These are phyloP conservation scores for Drosophila pseudoobscura DNA, from an alignment of 1,140 invertebrate genomes.

Conservation along the genomic window DNA sequence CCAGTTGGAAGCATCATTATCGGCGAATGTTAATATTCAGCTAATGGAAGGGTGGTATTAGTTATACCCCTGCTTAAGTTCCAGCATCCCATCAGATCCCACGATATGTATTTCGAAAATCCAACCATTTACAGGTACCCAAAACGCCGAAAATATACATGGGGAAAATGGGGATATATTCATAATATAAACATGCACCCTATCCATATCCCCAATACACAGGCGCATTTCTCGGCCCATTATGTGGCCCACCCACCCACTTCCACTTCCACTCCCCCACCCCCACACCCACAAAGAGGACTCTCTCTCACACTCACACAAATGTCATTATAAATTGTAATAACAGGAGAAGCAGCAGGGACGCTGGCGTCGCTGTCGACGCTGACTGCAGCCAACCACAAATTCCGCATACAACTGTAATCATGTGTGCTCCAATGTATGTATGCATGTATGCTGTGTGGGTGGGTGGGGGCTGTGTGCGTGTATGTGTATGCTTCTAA, in stretches of 20 bases:
- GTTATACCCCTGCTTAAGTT: no score
- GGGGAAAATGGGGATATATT: slow-evolving; percentile 56
- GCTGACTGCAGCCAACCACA: slow-evolving; percentile 69
- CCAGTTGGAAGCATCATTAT: no score
- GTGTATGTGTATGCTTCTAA: slow-evolving; percentile 51
- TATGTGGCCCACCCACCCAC: slow-evolving; percentile 34
- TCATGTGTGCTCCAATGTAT: slow-evolving; percentile 74
- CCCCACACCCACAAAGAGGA: slow-evolving; percentile 26
- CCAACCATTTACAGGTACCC: no score
- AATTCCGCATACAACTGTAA: slow-evolving; percentile 82
- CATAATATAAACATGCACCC: slow-evolving; percentile 73
- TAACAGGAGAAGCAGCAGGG: slow-evolving; percentile 62
- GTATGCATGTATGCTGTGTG: slow-evolving; percentile 27
- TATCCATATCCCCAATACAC: slow-evolving; percentile 70
- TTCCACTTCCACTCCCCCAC: slow-evolving; percentile 12
- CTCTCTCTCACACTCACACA: slow-evolving; percentile 51
- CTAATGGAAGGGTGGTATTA: no score
- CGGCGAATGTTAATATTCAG: no score
- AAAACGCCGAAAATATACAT: slow-evolving; percentile 9
- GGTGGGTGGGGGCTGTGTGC: no score
- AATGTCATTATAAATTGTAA: slow-evolving; percentile 83
- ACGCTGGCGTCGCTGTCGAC: slow-evolving; percentile 42
- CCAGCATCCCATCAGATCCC: no score
- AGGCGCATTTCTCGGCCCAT: slow-evolving; percentile 63
- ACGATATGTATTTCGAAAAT: no score